phyloP scores from a whole-genome alignment of 2,797 vertebrate species.

The Sarcophilus harrisii region DNA sequence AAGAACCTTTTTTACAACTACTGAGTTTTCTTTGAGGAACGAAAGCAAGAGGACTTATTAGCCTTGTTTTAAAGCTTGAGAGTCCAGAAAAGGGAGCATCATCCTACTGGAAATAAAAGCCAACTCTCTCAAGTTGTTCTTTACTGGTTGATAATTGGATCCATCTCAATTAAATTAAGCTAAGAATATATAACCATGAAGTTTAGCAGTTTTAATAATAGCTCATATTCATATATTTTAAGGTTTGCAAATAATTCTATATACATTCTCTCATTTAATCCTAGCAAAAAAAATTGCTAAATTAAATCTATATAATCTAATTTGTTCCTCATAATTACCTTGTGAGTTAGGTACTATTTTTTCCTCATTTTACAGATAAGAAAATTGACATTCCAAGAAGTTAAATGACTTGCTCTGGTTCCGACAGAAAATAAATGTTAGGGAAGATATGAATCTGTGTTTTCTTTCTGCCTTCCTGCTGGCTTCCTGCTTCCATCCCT shows the following conservation, averaged over 20 bases:
- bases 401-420: background rate
- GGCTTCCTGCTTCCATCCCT: no score
- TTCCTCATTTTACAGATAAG: background rate
- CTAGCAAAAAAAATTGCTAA: background rate
- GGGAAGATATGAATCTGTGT: background rate
- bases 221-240: background rate
- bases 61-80: slow-evolving; percentile 46
- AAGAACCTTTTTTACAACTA: background rate
- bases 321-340: background rate
- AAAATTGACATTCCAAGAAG: background rate
- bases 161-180: slow-evolving; percentile 49
- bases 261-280: background rate
- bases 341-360: background rate
- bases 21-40: slow-evolving; percentile 29
- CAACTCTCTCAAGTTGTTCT: slow-evolving; percentile 51
- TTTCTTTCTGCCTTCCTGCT: no score
- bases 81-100: background rate
- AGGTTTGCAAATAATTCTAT: background rate
- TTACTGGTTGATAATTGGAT: slow-evolving; percentile 26
- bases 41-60: slow-evolving; percentile 6
- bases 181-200: slow-evolving; percentile 13
- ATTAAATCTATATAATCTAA: background rate
- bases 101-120: slow-evolving; percentile 21
- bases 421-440: background rate
- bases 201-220: slow-evolving; percentile 54